Evolutionary conservation across 2,797 vertebrate species (phyloP), one percentile per base, ranked within the genome.

Genomic region (Alcedo atthis): DNA sequence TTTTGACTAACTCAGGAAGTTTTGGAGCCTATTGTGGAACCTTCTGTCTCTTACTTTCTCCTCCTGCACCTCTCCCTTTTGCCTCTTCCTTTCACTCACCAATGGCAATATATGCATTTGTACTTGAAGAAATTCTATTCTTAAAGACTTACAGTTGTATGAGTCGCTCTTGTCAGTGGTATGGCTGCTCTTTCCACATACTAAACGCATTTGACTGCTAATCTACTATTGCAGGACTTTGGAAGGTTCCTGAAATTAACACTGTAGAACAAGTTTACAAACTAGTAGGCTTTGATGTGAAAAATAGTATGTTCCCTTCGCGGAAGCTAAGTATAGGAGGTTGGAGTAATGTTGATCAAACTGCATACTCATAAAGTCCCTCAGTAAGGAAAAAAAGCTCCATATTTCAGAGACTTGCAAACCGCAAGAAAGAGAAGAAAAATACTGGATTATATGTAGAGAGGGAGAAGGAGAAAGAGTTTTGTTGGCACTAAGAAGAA

Each of bases 201-300:
- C 73, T 90, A 95, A 97, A 94, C 54, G 79, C 18, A 94, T 80
- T 94, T 95, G 89, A 95, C 93, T 96, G 58, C 78, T 96, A 94
- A 97, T 95, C 96, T 96, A 66, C 94, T 37, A 49, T 53, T 94
- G 88, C 94, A 97, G 96, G 78, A 92, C 46, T 49, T 40, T 81
- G 85, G 83, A 94, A 95, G 35, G 62, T 74, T 94, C 87, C 73
- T 89, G 81, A 95, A 96, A 97, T 96, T 93, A 96, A 95, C 93
- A 74, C 24, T 25, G 25, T 94, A 94, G 96, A 88, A 92, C 90
- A 96, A 96, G 88, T 97, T 97, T 96, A 97, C 86, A 96, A 96
- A 97, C 92, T 94, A 81, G 79, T 93, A 92, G 55, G 10, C 79
- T 97, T 92, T 96, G 92, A 96, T 96, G 85, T 96, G 92, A 96